Percentiles rank a stretch among this genome's conserved stretches.
Conservation (phyloP, 1,140 invertebrate species). For the Littorina saxatilis region DNA sequence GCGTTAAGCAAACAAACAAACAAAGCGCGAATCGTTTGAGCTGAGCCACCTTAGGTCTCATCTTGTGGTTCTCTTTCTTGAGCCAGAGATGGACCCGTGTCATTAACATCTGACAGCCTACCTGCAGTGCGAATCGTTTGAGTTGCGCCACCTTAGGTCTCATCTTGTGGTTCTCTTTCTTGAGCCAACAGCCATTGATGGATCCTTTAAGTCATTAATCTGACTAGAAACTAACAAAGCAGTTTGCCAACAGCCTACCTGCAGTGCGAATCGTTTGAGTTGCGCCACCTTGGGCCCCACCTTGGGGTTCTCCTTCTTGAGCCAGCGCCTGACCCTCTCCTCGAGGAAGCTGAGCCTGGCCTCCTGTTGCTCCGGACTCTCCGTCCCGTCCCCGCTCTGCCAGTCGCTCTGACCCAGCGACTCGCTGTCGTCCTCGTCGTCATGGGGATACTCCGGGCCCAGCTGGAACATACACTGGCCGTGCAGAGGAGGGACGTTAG, state of each 20-base stretch:
- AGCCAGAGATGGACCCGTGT: too few relatives aligned
- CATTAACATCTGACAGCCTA: conserved; percentile 17
- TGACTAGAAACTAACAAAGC: too few relatives aligned
- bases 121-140: conserved; percentile 46
- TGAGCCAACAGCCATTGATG: too few relatives aligned
- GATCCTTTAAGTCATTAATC: too few relatives aligned
- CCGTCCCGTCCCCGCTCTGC: neutral
- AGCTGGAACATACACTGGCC: neutral
- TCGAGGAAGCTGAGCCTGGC: conserved; percentile 54
- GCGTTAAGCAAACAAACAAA: too few relatives aligned
- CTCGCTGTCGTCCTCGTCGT: conserved; percentile 31
- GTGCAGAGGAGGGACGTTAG: too few relatives aligned
- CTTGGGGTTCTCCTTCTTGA: conserved; percentile 58
- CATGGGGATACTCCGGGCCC: neutral
- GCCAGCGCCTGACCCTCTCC: conserved; percentile 56
- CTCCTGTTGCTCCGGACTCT: conserved; percentile 45
- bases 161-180: too few relatives aligned
- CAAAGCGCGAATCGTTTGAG: conserved; percentile 28
- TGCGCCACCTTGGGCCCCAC: conserved; percentile 54
- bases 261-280: conserved; percentile 51
- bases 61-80: too few relatives aligned
- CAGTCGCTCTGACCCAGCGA: neutral
- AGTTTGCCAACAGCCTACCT: conserved; percentile 45
- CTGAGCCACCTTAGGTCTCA: too few relatives aligned
- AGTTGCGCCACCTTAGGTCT: too few relatives aligned